Base-by-base conservation (phyloP, 2,113 vertebrate genomes). In the Poeciliopsis turrubarensis region DNA sequence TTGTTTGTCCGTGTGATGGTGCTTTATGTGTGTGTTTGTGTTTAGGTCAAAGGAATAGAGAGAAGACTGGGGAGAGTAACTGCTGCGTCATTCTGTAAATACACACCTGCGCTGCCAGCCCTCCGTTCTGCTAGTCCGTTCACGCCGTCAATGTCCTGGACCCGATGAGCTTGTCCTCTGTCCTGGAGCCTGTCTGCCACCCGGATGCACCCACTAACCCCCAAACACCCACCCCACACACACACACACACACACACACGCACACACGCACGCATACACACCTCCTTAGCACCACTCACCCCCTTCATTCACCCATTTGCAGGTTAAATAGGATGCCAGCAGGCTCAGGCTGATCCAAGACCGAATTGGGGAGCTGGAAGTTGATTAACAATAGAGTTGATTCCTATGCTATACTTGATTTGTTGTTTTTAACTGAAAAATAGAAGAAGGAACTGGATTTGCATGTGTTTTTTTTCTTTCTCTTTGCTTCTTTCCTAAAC, bases 61-160 rank as follows among this genome's bases (percentile, higher is more conserved):
- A 99, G 94, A 99, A 99, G 95, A 99, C 97, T 44, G 96, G 97
- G 78, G 97, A 99, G 93, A 98, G 97, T 93, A 99, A 99, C 93
- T 99, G 98, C 92, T 99, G 98, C 93, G 96, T 99, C 87, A 99
- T 99, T 92, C 97, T 99, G 95, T 99, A 96, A 95, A 93, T 87
- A 78, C 83, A 75, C 85, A 92, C 92, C 89, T 92, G 85, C 82
- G 78, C 90, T 68, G 30, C 74, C 70, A 26, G 61, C 76, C 79
- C 91, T 84, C 92, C 90, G 83, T 82, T 94, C 89, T 73, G 60
- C 67, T 76, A 83, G 69, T 84, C 77, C 31, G 31, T 87, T 82
- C 78, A 78, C 25, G 9, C 68, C 89, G 70, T 86, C 79, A 30
- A 68, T 76, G 68, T 83, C 81, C 75, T 82, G 91, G 87, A 80